These are phyloP conservation scores for Phalloptychus januarius DNA, from an alignment of 2,797 vertebrate species.

Conservation along the genomic window DNA sequence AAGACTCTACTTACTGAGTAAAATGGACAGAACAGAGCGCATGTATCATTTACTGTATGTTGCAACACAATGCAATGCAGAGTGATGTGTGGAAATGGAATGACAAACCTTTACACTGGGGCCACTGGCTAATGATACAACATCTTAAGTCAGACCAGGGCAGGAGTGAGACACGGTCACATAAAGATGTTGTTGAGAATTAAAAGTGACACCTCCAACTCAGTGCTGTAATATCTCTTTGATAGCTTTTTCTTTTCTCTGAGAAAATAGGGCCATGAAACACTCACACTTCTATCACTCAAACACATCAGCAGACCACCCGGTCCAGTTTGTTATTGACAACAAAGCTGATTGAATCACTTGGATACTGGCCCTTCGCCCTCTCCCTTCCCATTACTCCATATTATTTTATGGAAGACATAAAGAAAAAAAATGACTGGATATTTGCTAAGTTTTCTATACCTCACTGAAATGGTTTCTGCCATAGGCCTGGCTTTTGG, in stretches of 20 bases:
- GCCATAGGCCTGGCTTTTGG: too few species aligned
- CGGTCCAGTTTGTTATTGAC: not conserved
- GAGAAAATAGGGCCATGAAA: not conserved
- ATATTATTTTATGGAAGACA: not conserved
- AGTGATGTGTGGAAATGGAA: not conserved
- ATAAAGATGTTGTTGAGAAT: slow-evolving; percentile 10
- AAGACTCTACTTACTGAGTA: slow-evolving; percentile 5
- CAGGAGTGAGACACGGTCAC: not conserved
- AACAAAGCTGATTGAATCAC: not conserved
- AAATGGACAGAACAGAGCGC: slow-evolving; percentile 20
- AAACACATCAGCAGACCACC: not conserved
- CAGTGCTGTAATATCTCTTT: not conserved
- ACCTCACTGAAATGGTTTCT: not conserved
- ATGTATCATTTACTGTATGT: slow-evolving; percentile 5
- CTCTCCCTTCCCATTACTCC: not conserved
- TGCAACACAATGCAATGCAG: not conserved
- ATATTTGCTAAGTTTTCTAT: not conserved
- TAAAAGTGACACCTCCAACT: slow-evolving; percentile 3
- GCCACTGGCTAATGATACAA: slow-evolving; percentile 9
- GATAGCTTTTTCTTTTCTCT: not conserved
- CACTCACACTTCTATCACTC: not conserved
- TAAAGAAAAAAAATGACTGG: not conserved
- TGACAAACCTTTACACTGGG: slow-evolving; percentile 12
- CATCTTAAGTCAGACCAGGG: slow-evolving; percentile 24
- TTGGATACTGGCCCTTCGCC: not conserved